phyloP scores from a whole-genome alignment of 2,888 invertebrate species.

The Deilephila elpenor region DNA sequence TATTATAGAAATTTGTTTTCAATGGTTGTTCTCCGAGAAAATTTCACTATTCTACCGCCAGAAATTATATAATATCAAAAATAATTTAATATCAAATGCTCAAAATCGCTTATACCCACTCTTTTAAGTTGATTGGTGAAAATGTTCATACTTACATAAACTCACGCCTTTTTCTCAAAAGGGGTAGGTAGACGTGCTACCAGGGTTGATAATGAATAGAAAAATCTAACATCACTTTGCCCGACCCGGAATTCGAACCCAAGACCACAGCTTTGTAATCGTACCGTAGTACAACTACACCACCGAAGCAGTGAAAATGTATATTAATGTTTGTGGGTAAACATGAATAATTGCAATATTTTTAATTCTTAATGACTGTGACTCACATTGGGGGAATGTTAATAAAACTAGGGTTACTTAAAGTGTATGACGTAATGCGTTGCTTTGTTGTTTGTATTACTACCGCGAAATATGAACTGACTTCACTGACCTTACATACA shows the following conservation, averaged over 20 bases:
- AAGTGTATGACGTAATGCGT: conserved; percentile 16
- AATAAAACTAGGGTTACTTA: conserved; percentile 15
- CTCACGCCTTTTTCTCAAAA: too few relatives aligned
- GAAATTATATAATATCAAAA: too few relatives aligned
- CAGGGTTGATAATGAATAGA: too few relatives aligned
- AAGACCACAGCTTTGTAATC: too few relatives aligned
- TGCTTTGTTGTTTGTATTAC: conserved; percentile 5
- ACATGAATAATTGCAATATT: conserved; percentile 17
- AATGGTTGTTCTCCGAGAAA: too few relatives aligned
- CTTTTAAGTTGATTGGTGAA: neutral
- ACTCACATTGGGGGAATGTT: conserved; percentile 13
- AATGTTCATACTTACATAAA: neutral
- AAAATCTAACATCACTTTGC: too few relatives aligned
- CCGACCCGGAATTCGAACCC: too few relatives aligned
- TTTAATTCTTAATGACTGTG: conserved; percentile 4
- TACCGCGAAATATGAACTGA: neutral
- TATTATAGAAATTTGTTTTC: too few relatives aligned
- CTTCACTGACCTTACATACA: neutral
- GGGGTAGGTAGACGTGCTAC: too few relatives aligned
- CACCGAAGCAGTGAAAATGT: neutral
- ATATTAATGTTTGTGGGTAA: neutral
- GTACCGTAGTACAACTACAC: too few relatives aligned
- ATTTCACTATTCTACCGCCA: too few relatives aligned
- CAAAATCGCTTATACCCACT: neutral
- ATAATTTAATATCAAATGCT: neutral